Evolutionary conservation across 1,140 invertebrate genomes (phyloP), one percentile per base, ranked within the genome.

Genomic region (Solenopsis fugax): DNA sequence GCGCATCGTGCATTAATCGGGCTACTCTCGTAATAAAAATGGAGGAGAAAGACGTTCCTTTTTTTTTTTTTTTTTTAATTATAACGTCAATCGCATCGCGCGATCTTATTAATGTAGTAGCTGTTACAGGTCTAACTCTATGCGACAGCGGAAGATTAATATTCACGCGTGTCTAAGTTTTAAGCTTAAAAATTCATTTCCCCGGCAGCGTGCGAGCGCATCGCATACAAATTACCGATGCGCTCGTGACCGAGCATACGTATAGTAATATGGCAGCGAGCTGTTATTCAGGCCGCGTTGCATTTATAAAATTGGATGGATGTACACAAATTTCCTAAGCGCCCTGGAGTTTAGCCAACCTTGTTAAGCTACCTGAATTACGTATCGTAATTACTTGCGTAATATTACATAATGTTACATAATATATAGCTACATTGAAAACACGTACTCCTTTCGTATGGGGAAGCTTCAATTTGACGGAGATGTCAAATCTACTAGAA

Each of bases 161-260:
- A 60, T 73, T 82, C 52, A 48, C 13, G 24, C 9, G 54, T 72
- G 21, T 58, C 37, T 29, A 72, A 73, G 41, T 48, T 73, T 73
- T 52, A 24, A 52, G 52, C 24, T 73, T 48, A 58, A 71, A 67
- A 81, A 81, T 71, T 37, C 7, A 45, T 54, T 71, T 81, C n/a
- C 13, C 48, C 24, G 21, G 5, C 34, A 18, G 10, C 13, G 7
- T 29, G 34, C n/a, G 7, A 81, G 34, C 34, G 16, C 50, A 58
- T 72, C 52, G 80, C 80, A 82, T 82, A 60, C 67, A 58, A 73
- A 82, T 73, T 10, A 48, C 16, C 41, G 16, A 71, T 71, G 24
- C 65, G 80, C 54, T 58, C 80, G 80, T 82, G 80, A 82, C 80
- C 29, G 7, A 34, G 67, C 67, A 82, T 82, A 58, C 41, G 18